Conservation (phyloP, 2,797 vertebrate genomes). For the Trachops cirrhosus region DNA sequence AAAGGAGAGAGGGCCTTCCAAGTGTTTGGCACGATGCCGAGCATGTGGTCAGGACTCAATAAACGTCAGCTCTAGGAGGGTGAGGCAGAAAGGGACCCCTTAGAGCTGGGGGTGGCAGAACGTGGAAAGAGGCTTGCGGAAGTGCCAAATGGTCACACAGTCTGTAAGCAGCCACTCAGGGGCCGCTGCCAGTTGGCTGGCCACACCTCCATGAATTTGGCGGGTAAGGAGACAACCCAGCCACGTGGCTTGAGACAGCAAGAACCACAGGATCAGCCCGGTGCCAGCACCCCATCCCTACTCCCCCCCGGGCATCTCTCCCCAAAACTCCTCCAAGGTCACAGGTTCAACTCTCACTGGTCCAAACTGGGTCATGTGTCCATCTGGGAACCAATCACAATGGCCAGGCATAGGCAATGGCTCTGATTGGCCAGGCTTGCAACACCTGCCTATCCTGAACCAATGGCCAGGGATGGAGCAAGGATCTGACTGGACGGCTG, state of each 20-base stretch:
- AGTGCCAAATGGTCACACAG: not conserved
- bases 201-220: not conserved
- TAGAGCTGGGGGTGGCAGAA: accelerated
- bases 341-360: not conserved
- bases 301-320: not conserved
- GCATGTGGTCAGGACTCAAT: accelerated
- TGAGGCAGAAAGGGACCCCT: not conserved
- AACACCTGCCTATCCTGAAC: not conserved
- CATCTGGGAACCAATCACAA: not conserved
- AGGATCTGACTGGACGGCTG: not conserved
- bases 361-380: not conserved
- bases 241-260: not conserved
- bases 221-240: accelerated
- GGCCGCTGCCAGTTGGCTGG: not conserved
- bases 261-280: not conserved
- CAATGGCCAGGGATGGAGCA: not conserved
- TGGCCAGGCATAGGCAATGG: not conserved
- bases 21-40: not conserved
- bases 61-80: not conserved
- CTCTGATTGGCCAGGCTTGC: not conserved
- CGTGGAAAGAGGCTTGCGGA: not conserved
- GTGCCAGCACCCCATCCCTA: not conserved
- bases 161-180: not conserved
- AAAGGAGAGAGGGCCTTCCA: not conserved
- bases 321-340: not conserved